Evolutionary conservation across 2,113 vertebrate species (phyloP), one percentile per base, ranked within the genome.

Genomic region (Hippotragus niger): DNA sequence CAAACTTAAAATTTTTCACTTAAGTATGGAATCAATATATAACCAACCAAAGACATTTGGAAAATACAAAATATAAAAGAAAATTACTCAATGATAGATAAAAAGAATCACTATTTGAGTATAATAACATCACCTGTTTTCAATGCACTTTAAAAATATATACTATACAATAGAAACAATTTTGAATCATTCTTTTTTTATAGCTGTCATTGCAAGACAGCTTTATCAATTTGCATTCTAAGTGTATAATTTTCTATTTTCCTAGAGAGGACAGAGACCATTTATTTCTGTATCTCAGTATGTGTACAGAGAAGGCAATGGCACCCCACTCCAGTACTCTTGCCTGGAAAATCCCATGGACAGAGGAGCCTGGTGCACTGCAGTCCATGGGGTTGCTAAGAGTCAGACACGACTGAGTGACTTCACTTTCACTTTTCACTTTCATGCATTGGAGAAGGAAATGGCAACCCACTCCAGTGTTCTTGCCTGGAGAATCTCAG

Each of bases 141-240:
- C 76, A 13, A 23, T 15, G 4, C 4, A 81, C 31, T 57, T 90
- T 33, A 29, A 23, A 94, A 83, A 74, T 33, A 57, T n/a, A 55
- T 19, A 67, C 52, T 82, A 67, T 23, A 36, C 7, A 55, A 23
- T 64, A 80, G 57, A 95, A 80, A 86, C 16, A n/a, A 84, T 55
- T 95, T 91, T 47, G 33, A 91, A 80, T 62, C 45, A 52, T 91
- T 86, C 76, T 86, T 64, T 91, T 85, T 86, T 64, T 55, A 21
- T 29, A 78, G n/a, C 23, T 45, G 50, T 60, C 67, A 53, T 88
- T 80, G 29, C 81, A 53, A 16, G 80, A 86, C 10, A 67, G 62
- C 62, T 67, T 10, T 67, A n/a, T n/a, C 16, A n/a, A 9, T 67
- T 67, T n/a, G 16, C 62, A 67, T 67, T 64, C 33, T 67, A 67